Evolutionary conservation across 2,888 invertebrate species (phyloP), one percentile per base, ranked within the genome.

Genomic region (Meteorus colon): DNA sequence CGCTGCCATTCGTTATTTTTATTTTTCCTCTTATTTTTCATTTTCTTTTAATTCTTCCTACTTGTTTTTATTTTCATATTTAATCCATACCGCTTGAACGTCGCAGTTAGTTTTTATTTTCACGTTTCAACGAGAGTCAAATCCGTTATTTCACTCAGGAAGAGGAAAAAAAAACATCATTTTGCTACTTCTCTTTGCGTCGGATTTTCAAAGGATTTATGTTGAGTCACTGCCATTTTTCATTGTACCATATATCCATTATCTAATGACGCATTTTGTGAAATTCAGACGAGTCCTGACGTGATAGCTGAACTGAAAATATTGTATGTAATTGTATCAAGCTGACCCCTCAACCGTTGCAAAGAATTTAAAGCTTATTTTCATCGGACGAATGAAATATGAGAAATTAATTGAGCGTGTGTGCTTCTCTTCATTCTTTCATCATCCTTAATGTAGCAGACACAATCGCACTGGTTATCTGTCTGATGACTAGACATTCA

Each of bases 1-100:
- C 75, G 65, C 71, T 67, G 37, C 41, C 55, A 70, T 59, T 41
- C n/a, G 74, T 59, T 75, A 65, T 62, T 55, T 73, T 55, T 48
- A 70, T 63, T 31, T 66, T 67, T 69, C 51, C 27, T 41, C 41
- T 41, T 12, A 12, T 41, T 41, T 12, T 41, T 12, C 41, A 41
- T 12, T 41, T 41, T 41, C 2, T 41, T 41, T 41, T 10, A 41
- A 41, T 41, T 41, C 12, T 41, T 41, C 12, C 12, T 41, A 10
- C 8, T 41, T 41, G 8, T 41, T 41, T 41, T 12, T 41, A 41
- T 41, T 51, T 37, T 65, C 34, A 34, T 60, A 48, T 62, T 41
- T 62, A 63, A 60, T 63, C 63, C 62, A 29, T 45, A 71, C 34
- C 41, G 60, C 60, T 48, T n/a, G 60, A 34, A 71, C 60, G 60